Percentiles rank a stretch among this genome's conserved stretches.
Conservation (phyloP, 2,888 invertebrate species). For the Asteroscopus sphinx region DNA sequence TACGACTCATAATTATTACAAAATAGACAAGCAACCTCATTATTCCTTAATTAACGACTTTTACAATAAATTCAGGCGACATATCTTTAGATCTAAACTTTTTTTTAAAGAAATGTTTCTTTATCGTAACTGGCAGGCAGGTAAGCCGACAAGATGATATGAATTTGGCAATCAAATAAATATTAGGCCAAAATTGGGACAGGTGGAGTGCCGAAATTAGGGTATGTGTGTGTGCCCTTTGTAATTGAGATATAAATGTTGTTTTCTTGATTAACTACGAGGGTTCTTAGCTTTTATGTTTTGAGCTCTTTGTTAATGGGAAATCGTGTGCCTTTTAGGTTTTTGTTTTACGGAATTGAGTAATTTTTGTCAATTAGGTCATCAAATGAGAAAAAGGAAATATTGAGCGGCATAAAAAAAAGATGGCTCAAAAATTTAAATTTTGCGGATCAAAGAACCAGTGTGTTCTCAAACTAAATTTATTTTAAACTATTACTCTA, state of each 20-base stretch:
- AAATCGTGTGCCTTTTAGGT: conserved; percentile 26
- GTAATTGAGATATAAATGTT: conserved; percentile 60
- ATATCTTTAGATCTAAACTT: conserved; percentile 55
- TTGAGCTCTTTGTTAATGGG: conserved; percentile 19
- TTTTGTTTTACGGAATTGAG: conserved; percentile 12
- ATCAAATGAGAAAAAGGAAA: too few relatives aligned
- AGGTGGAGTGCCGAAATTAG: conserved; percentile 75
- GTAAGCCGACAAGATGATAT: conserved; percentile 43
- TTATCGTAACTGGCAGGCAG: conserved; percentile 63
- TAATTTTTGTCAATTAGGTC: conserved; percentile 9
- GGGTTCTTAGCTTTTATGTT: conserved; percentile 12
- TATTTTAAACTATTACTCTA: too few relatives aligned
- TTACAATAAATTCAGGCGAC: conserved; percentile 62
- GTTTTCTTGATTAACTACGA: conserved; percentile 53
- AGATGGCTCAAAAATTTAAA: too few relatives aligned
- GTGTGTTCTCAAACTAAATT: too few relatives aligned
- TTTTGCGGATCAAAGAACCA: too few relatives aligned
- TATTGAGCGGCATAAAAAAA: too few relatives aligned
- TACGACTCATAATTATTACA: conserved; percentile 43
- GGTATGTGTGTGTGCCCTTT: conserved; percentile 64
- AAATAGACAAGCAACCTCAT: conserved; percentile 45
- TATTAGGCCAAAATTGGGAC: conserved; percentile 80
- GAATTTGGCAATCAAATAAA: conserved; percentile 88
- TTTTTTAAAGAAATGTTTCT: conserved; percentile 37
- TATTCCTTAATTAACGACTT: conserved; percentile 59